These are phyloP conservation scores for Pseudomyrmex concolor DNA, from an alignment of 1,140 invertebrate genomes.

Conservation along the genomic window DNA sequence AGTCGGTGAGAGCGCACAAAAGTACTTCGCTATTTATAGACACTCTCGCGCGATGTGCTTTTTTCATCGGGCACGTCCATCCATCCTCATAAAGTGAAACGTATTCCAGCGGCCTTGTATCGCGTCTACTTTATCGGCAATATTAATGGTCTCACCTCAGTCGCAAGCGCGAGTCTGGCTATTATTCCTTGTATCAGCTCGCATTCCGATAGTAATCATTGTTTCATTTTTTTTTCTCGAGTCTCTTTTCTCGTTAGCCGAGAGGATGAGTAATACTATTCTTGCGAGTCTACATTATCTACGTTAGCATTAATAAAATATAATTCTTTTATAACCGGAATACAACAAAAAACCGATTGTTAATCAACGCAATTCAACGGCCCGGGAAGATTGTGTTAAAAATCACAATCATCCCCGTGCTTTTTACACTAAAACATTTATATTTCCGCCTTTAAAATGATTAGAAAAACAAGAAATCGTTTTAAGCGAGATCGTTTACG, in stretches of 20 bases:
- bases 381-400: no score
- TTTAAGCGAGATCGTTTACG: no score
- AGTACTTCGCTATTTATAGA: slow-evolving; percentile 66
- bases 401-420: no score
- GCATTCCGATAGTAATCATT: slow-evolving; percentile 61
- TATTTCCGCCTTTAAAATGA: no score
- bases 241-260: slow-evolving; percentile 10
- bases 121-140: slow-evolving; percentile 71
- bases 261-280: neutral
- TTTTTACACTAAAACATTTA: no score
- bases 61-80: slow-evolving; percentile 51
- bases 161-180: slow-evolving; percentile 55
- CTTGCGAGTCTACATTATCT: neutral
- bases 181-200: slow-evolving; percentile 63
- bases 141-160: slow-evolving; percentile 73
- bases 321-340: neutral
- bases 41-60: slow-evolving; percentile 37
- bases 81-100: slow-evolving; percentile 68
- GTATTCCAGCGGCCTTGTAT: slow-evolving; percentile 62
- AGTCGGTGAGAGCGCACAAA: neutral
- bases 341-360: neutral
- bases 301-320: slow-evolving; percentile 1
- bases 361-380: no score
- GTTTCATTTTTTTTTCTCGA: slow-evolving; percentile 28
- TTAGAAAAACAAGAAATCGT: no score